Evolutionary conservation across 2,113 vertebrate species (phyloP).

Genomic region (Macquaria ambigua): DNA sequence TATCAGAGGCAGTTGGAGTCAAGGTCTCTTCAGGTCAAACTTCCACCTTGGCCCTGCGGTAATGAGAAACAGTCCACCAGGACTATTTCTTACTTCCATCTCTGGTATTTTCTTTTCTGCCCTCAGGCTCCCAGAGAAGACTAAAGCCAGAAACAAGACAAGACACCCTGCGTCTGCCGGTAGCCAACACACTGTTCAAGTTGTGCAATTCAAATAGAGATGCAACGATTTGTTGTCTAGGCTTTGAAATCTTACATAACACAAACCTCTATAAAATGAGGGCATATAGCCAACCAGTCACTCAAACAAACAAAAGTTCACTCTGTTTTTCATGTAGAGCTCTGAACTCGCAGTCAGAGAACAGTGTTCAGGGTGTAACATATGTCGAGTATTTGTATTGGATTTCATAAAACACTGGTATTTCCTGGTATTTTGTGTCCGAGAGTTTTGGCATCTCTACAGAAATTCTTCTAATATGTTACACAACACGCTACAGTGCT

Average conservation of each 20-base stretch:
- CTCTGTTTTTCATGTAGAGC: slow-evolving; percentile 6
- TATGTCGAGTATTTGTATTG: slow-evolving; percentile 65
- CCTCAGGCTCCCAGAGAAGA: slow-evolving; percentile 35
- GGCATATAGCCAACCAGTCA: background rate
- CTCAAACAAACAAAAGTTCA: slow-evolving; percentile 18
- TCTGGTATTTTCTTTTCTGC: slow-evolving; percentile 55
- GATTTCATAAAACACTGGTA: slow-evolving; percentile 66
- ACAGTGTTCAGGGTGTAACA: slow-evolving; percentile 44
- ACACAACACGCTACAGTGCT: slow-evolving; percentile 57
- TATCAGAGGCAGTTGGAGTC: slow-evolving; percentile 31
- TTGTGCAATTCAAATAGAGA: slow-evolving; percentile 26
- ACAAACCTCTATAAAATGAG: slow-evolving; percentile 3
- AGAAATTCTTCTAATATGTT: slow-evolving; percentile 60
- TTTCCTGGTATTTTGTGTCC: slow-evolving; percentile 69
- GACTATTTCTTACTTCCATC: slow-evolving; percentile 48
- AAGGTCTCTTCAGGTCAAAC: slow-evolving; percentile 66
- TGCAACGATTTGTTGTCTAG: slow-evolving; percentile 34
- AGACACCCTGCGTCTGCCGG: slow-evolving; percentile 15
- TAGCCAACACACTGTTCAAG: slow-evolving; percentile 20
- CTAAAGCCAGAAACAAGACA: slow-evolving; percentile 51
- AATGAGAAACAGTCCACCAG: slow-evolving; percentile 51
- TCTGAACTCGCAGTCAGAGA: slow-evolving; percentile 32
- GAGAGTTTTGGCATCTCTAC: slow-evolving; percentile 50
- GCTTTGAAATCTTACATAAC: slow-evolving; percentile 11
- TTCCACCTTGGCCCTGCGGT: slow-evolving; percentile 42